Evolutionary conservation across 2,113 vertebrate species (phyloP).

Genomic region (Pseudorhombus dupliciocellatus): DNA sequence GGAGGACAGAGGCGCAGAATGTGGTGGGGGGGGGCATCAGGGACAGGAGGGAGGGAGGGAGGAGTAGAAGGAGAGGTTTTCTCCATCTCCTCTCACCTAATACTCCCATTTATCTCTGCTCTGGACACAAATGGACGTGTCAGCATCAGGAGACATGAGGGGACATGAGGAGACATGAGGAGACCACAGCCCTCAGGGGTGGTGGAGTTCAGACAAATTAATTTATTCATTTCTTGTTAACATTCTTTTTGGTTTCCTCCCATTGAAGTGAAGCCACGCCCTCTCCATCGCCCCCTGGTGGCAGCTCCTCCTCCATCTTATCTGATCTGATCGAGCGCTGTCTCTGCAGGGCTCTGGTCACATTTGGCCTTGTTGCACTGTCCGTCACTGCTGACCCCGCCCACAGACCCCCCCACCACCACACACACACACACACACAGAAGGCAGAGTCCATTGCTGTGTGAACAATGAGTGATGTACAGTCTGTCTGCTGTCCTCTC

Average conservation of each 20-base stretch:
- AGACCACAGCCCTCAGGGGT: not conserved
- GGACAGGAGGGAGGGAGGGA: not conserved
- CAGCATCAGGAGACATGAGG: too few relatives aligned
- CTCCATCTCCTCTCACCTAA: conserved; percentile 43
- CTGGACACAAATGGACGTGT: conserved; percentile 9
- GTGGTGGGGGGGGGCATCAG: not conserved
- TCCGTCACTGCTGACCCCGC: conserved; percentile 19
- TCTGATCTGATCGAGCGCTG: too few relatives aligned
- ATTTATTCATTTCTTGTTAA: too few relatives aligned
- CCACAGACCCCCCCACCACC: conserved; percentile 9
- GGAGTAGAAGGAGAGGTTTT: not conserved
- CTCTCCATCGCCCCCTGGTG: too few relatives aligned
- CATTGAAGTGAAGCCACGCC: too few relatives aligned
- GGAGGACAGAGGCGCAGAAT: not conserved
- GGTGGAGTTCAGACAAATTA: too few relatives aligned
- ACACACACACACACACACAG: conserved; percentile 5
- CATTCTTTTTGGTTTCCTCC: too few relatives aligned
- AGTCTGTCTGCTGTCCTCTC: conserved; percentile 51
- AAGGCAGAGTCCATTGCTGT: conserved; percentile 31
- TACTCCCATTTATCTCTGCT: conserved; percentile 52
- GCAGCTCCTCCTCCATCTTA: too few relatives aligned
- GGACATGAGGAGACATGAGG: not conserved
- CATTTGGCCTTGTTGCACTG: conserved; percentile 22
- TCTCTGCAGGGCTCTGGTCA: conserved; percentile 3
- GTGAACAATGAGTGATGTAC: conserved; percentile 64